Conservation (phyloP, 2,797 vertebrate species). For the Anniella stebbinsi region DNA sequence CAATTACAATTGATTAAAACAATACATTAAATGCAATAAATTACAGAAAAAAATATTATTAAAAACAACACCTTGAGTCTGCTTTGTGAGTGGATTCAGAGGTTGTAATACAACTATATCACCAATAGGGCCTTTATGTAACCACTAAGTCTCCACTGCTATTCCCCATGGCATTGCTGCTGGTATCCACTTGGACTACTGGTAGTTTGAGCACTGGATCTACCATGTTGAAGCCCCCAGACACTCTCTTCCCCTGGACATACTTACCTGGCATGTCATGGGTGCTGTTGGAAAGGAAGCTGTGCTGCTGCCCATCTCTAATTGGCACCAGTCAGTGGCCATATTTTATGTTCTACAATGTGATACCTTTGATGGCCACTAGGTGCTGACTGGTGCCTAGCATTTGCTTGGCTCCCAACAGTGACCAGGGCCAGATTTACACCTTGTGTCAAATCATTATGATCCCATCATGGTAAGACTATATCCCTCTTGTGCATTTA, state of each 20-base stretch:
- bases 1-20: no score
- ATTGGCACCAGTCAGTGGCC: neutral
- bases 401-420: neutral
- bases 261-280: neutral
- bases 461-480: no score
- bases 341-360: neutral
- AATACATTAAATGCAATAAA: no score
- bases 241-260: neutral
- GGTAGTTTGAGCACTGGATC: no score
- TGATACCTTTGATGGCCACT: neutral
- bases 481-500: no score
- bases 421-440: no score
- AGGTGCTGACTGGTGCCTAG: neutral
- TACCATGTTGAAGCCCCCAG: neutral
- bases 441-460: no score
- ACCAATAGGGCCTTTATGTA: neutral
- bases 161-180: neutral
- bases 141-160: neutral
- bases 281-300: neutral
- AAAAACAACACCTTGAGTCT: no score
- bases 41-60: no score
- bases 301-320: neutral
- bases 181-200: no score
- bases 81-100: no score
- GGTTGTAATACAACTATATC: no score